These are phyloP conservation scores for Meiosimyza decipiens DNA, from an alignment of 2,888 invertebrate genomes.

Conservation along the genomic window DNA sequence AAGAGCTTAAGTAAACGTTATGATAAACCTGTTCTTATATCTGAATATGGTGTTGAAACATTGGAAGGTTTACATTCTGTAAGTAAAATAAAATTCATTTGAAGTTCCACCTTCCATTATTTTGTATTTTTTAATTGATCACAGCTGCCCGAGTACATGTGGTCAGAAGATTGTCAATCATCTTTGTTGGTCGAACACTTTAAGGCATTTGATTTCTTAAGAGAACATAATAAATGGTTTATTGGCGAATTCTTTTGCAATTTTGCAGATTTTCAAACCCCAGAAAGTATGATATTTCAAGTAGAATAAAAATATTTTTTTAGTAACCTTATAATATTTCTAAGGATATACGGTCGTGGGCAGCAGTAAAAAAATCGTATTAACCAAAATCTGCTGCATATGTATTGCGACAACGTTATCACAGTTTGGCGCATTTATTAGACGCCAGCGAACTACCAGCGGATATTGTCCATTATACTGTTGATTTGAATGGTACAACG, in stretches of 20 bases:
- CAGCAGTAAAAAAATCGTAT: conserved; percentile 89
- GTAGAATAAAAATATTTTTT: neutral
- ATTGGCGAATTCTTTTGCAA: conserved; percentile 99
- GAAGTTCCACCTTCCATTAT: too few relatives aligned
- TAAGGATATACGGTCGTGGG: conserved; percentile 80
- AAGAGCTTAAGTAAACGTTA: conserved; percentile 80
- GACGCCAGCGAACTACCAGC: conserved; percentile 70
- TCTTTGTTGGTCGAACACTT: conserved; percentile 87
- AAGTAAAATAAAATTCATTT: conserved; percentile 53
- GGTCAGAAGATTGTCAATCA: conserved; percentile 96
- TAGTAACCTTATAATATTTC: conserved; percentile 42
- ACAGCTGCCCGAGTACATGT: conserved; percentile 82
- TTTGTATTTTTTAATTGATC: conserved; percentile 43
- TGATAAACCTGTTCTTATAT: conserved; percentile 90
- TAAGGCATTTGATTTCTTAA: conserved; percentile 86
- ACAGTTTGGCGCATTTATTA: conserved; percentile 72
- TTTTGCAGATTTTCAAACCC: conserved; percentile 97
- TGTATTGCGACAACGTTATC: conserved; percentile 82
- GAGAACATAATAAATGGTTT: conserved; percentile 77
- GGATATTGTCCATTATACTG: conserved; percentile 70
- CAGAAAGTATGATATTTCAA: conserved; percentile 73
- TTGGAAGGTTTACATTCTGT: conserved; percentile 91
- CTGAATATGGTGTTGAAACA: conserved; percentile 97
- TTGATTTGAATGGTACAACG: conserved; percentile 42
- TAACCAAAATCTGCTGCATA: conserved; percentile 93